phyloP scores from a whole-genome alignment of 2,113 vertebrate species.

The Semnornis frantzii region DNA sequence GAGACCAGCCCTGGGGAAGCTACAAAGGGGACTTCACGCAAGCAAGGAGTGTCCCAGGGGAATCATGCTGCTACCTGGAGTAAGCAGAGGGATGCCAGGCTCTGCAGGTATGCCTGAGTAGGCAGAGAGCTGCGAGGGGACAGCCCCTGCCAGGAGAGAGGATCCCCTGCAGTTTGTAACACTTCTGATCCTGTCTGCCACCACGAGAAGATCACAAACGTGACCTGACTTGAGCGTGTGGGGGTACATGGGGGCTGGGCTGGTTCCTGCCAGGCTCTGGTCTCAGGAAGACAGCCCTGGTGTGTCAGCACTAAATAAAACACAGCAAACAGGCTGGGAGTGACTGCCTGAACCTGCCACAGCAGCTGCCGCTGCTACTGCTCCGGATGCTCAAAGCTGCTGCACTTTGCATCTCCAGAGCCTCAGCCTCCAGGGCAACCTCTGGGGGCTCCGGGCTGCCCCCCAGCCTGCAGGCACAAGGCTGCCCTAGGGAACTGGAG shows the following conservation, averaged over 20 bases:
- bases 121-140: background rate
- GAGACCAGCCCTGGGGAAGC: background rate
- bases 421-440: accelerated
- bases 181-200: background rate
- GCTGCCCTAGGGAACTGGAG: background rate
- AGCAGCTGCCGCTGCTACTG: background rate
- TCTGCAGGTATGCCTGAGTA: background rate
- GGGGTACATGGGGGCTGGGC: background rate
- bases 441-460: background rate
- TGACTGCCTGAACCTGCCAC: background rate
- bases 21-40: background rate
- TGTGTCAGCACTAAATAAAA: slow-evolving; percentile 34
- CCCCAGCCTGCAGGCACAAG: background rate
- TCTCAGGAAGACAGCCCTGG: background rate
- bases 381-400: background rate
- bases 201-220: accelerated
- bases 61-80: background rate
- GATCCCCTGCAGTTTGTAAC: background rate
- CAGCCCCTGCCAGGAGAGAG: background rate
- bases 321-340: background rate
- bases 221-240: background rate
- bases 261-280: background rate
- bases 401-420: background rate
- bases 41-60: background rate
- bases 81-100: background rate